Percentiles rank a stretch among this genome's conserved stretches.
phyloP scores from a whole-genome alignment of 1,140 invertebrate genomes.

The Pantala flavescens region DNA sequence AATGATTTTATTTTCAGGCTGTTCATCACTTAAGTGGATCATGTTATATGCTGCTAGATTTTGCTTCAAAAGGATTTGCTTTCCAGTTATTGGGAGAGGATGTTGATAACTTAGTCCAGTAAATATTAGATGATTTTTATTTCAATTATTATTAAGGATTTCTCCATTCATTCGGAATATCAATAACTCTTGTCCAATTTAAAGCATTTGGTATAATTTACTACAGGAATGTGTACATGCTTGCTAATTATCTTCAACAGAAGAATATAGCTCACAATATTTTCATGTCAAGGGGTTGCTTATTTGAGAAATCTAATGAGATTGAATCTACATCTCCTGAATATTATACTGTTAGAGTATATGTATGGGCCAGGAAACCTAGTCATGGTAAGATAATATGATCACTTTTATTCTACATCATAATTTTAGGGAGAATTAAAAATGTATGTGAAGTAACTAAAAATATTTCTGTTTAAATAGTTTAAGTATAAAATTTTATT shows the following conservation, averaged over 20 bases:
- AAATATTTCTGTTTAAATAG: too few species aligned
- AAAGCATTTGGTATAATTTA: too few species aligned
- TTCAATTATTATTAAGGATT: too few species aligned
- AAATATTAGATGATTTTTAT: constrained; percentile 16
- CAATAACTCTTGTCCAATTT: too few species aligned
- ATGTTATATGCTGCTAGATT: constrained; percentile 40
- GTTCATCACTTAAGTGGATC: constrained; percentile 38
- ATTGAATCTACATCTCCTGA: constrained; percentile 12
- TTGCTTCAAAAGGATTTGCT: constrained; percentile 50
- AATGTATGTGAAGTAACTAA: too few species aligned
- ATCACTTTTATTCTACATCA: neutral
- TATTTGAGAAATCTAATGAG: constrained; percentile 17
- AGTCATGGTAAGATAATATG: constrained; percentile 29
- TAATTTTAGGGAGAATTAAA: too few species aligned
- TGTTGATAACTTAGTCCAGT: constrained; percentile 31
- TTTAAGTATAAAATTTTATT: too few species aligned
- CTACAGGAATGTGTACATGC: constrained; percentile 33
- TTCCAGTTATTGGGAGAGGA: constrained; percentile 40
- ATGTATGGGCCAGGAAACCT: constrained; percentile 51
- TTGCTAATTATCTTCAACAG: constrained; percentile 43
- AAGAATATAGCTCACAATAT: constrained; percentile 56
- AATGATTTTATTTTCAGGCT: constrained; percentile 35
- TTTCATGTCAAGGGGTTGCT: constrained; percentile 47
- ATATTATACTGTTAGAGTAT: constrained; percentile 41
- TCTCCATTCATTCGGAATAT: too few species aligned